Percentiles rank a stretch among this genome's conserved stretches.
Evolutionary conservation across 2,797 vertebrate species (phyloP).

Genomic region (Hydrocynus forskahlii): DNA sequence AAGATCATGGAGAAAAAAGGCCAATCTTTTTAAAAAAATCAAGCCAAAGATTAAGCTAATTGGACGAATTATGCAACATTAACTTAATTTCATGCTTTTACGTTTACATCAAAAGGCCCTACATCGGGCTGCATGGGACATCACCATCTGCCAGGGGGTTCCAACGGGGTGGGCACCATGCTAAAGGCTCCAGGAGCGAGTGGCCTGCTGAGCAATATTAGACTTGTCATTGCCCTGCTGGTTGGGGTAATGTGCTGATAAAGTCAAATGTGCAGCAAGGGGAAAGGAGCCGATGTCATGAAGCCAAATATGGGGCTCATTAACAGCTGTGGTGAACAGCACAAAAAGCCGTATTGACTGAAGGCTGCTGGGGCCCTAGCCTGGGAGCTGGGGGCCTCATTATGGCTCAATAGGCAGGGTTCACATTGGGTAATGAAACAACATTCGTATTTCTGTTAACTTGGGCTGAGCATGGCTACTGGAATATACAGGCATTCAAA

Average conservation of each 20-base stretch:
- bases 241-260: conserved; percentile 32
- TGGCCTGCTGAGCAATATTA: conserved; percentile 25
- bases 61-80: conserved; percentile 19
- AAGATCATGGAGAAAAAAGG: conserved; percentile 7
- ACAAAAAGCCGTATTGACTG: conserved; percentile 45
- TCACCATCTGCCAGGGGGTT: not conserved
- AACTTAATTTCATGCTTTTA: conserved; percentile 28
- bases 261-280: conserved; percentile 36
- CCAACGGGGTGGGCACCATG: not conserved
- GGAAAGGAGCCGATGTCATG: conserved; percentile 25
- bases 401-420: conserved; percentile 4
- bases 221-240: conserved; percentile 37
- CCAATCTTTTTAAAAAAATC: not conserved
- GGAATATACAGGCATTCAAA: not conserved
- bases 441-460: not conserved
- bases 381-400: conserved; percentile 11
- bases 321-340: conserved; percentile 21
- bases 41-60: not conserved
- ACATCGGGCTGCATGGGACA: not conserved
- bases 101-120: not conserved
- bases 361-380: conserved; percentile 6
- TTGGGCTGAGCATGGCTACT: not conserved
- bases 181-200: conserved; percentile 6
- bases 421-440: conserved; percentile 16
- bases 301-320: conserved; percentile 43